These are phyloP conservation scores for Colaptes auratus DNA, from an alignment of 2,113 vertebrate genomes.

Conservation along the genomic window DNA sequence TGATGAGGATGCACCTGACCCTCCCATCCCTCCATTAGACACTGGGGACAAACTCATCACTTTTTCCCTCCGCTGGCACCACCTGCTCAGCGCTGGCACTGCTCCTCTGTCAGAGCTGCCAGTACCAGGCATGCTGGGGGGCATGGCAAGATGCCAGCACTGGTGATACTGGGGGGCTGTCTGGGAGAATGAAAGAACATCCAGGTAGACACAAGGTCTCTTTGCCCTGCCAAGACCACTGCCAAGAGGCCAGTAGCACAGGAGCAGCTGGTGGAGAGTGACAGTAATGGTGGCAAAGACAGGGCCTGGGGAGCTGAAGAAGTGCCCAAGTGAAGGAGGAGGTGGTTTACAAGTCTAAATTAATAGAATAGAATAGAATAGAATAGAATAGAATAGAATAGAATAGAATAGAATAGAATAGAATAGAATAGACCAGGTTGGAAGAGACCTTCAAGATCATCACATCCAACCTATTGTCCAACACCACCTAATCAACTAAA, in stretches of 20 bases:
- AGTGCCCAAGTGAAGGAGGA: not conserved
- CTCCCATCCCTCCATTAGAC: not conserved
- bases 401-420: too few species aligned
- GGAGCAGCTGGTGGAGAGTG: not conserved
- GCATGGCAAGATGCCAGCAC: too few species aligned
- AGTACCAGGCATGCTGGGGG: not conserved
- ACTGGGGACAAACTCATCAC: not conserved
- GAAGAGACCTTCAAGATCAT: too few species aligned
- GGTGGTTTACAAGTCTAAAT: not conserved
- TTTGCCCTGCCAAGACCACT: not conserved
- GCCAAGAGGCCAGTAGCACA: accelerated
- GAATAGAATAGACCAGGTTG: too few species aligned
- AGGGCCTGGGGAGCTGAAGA: too few species aligned
- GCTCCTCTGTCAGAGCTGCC: accelerated
- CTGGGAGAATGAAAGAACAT: accelerated
- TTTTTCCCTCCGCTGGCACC: not conserved
- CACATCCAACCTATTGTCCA: too few species aligned
- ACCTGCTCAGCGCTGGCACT: not conserved
- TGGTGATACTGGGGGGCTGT: not conserved
- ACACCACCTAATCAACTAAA: too few species aligned
- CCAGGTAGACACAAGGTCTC: too few species aligned
- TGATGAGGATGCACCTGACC: not conserved
- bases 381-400: too few species aligned
- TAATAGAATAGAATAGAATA: too few species aligned
- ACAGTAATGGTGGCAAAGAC: not conserved